Evolutionary conservation across 23 tunicate genomes (phyloP), one percentile per base, ranked within the genome.

Genomic region (Styela plicata): DNA sequence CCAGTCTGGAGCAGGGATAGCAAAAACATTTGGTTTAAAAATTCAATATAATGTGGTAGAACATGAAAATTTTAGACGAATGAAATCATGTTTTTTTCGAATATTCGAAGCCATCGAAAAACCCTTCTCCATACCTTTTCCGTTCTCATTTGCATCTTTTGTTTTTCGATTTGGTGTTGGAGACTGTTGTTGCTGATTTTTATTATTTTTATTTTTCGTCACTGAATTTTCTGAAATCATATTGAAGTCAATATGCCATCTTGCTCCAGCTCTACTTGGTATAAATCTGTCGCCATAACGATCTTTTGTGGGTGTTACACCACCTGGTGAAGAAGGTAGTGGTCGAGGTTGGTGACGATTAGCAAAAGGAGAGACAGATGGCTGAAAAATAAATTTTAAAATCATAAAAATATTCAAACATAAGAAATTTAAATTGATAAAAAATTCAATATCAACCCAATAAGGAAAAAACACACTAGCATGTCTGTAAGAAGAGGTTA

Each of bases 211-310:
- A 57, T 44, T 44, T 21, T 27, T 36, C 27, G 66, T 16, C 10
- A 27, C 66, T 53, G 85, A 71, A 74, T 86, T 86, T 73, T 91
- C 97, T 2, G 85, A 78, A n/a, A 86, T 83, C 69, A 93, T 62
- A 76, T 88, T 83, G 53, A 93, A 93, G 81, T 88, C 87, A 74
- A 92, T 93, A 63, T 88, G 90, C 98, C 98, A 93, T 66, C 93
- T 63, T 20, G 98, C 98, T 0, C 87, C 90, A 22, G 93, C 89
- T 68, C 97, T 83, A 36, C 86, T 80, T 18, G 98, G 93, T 34
- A 88, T 93, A 36, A 88, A 93, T 22, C 98, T 83, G 67, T 93
- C 98, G 16, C 98, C 86, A 63, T 83, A 79, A 33, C 91, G 85
- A 31, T 91, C 97, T 69, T 91, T 87, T 53, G 84, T 86, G 27